Base-by-base conservation (phyloP, 2,888 invertebrate genomes). In the Platycnemis pennipes region DNA sequence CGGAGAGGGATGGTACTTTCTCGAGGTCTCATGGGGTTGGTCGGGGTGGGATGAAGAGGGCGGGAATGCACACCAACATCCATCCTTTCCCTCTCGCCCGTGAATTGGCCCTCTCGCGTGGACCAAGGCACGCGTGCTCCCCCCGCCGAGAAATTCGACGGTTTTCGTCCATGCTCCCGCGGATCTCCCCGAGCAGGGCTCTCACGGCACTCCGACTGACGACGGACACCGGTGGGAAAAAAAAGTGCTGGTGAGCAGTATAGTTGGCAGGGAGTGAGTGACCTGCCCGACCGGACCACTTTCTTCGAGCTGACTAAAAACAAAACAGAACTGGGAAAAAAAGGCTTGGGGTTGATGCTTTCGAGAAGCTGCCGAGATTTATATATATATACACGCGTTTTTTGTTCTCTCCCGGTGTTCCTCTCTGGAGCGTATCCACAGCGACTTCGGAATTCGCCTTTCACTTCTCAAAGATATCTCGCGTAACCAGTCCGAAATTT, bases 281-380 rank as follows among this genome's bases (percentile, higher is more conserved):
- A 63, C 63, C 63, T 63, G n/a, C 26, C 63, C 63, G 63, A 63
- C 63, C 63, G 63, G 63, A 63, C 63, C 63, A 63, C 63, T 63
- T 63, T 63, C 63, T 63, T 63, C 63, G 63, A 63, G 8, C 63
- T n/a, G 63, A 26, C n/a, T 63, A 63, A 49, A 49, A 63, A 63
- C 63, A 63, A 63, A 63, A 63, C 26, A 63, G 63, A 63, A n/a
- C 26, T 22, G 63, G n/a, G 63, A 8, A 63, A 22, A 56, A 22
- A 26, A 63, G 63, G 63, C 3, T 3, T 19, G 19, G 63, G 63
- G 26, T 26, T 63, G n/a, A 63, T 22, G 26, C 26, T 26, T n/a
- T 63, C 63, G n/a, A 63, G 63, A 63, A 63, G 63, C 63, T 63
- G 19, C 63, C n/a, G 63, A 63, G 63, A 8, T 63, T 26, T 63